Conservation (phyloP, 1,140 invertebrate species). For the Drosophila elegans region DNA sequence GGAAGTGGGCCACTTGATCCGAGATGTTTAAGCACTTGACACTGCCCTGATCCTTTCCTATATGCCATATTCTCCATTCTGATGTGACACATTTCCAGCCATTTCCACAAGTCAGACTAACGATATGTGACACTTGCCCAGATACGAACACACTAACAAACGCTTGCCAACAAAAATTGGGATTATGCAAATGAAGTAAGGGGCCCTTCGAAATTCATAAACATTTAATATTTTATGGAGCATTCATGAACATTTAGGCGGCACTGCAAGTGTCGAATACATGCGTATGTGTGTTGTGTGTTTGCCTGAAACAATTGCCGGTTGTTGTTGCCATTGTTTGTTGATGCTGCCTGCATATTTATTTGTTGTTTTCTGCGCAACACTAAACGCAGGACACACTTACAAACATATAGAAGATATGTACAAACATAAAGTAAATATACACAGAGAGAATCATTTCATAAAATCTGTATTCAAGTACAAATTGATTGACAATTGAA, state of each 20-base stretch:
- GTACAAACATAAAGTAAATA: too few relatives aligned
- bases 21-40: constrained; percentile 9
- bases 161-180: constrained; percentile 58
- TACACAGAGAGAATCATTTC: background rate
- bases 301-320: constrained; percentile 47
- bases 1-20: constrained; percentile 19
- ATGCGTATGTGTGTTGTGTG: constrained; percentile 8
- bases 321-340: constrained; percentile 47
- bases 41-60: background rate
- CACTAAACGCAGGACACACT: constrained; percentile 31
- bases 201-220: constrained; percentile 68
- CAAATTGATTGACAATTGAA: too few relatives aligned
- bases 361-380: constrained; percentile 55
- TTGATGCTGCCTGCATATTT: constrained; percentile 35
- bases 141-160: constrained; percentile 22
- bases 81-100: constrained; percentile 46
- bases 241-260: constrained; percentile 63
- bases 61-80: constrained; percentile 4
- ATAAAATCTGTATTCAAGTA: too few relatives aligned
- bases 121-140: constrained; percentile 64
- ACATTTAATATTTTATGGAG: constrained; percentile 72
- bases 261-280: constrained; percentile 32
- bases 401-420: background rate
- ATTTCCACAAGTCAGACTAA: constrained; percentile 44
- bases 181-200: constrained; percentile 72